Percentiles rank a stretch among this genome's conserved stretches.
Evolutionary conservation across 2,113 vertebrate species (phyloP).

Genomic region (Hippolais icterina): DNA sequence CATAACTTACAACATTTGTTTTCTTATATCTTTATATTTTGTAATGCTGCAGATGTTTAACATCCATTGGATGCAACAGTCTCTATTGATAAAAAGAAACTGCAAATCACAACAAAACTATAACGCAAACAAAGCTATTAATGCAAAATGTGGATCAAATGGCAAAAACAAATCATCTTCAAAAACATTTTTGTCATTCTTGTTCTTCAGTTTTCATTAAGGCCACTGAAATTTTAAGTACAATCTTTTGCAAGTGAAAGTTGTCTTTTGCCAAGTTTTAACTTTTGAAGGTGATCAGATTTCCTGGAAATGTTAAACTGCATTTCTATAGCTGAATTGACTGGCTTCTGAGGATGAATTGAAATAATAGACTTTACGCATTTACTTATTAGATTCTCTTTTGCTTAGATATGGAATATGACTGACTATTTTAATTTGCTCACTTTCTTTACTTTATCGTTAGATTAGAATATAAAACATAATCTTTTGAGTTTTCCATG

Average conservation of each 20-base stretch:
- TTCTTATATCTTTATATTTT: background rate
- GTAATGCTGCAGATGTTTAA: background rate
- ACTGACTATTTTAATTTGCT: background rate
- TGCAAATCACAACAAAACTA: background rate
- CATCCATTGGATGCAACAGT: background rate
- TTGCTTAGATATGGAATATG: background rate
- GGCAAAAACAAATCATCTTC: background rate
- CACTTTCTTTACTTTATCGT: background rate
- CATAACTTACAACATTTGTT: background rate
- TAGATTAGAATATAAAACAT: background rate
- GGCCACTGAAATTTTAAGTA: background rate
- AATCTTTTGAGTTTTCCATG: background rate
- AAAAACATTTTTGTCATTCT: background rate
- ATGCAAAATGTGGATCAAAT: background rate
- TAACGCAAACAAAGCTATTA: background rate
- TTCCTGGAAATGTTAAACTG: background rate
- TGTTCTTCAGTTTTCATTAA: background rate
- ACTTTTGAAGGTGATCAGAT: background rate
- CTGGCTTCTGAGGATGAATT: background rate
- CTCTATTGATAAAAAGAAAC: background rate
- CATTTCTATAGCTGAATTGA: background rate
- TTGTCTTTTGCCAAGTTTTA: background rate
- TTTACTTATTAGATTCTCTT: background rate
- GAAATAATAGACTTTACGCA: background rate
- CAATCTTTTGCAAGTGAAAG: background rate